Base-by-base conservation (phyloP, 2,888 invertebrate species). In the Apoda limacodes region DNA sequence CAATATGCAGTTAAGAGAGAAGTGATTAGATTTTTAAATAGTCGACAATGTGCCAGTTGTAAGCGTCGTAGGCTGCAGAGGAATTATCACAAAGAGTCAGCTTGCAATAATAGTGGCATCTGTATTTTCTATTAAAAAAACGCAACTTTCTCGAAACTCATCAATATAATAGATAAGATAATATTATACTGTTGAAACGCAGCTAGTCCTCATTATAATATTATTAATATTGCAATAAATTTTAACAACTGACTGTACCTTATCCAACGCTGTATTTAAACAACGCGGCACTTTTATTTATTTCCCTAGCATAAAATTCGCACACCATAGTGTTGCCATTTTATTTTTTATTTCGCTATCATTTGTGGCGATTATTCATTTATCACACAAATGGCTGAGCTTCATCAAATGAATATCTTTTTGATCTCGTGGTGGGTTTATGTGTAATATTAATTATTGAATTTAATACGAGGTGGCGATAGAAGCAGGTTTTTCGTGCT, bases 341-440 rank as follows among this genome's bases (percentile, higher is more conserved):
- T 56, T 49, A 35, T 47, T 59, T 54, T 44, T 32, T 41, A 42
- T 54, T 59, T 55, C 40, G 39, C 47, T 45, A 50, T 61, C 52
- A 50, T 50, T 47, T 44, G 34, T 35, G 33, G 50, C 49, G 52
- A 65, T 64, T 63, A 60, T 55, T 69, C 60, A 68, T 70, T 60
- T 59, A 61, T 64, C 60, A 66, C 64, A 62, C 57, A 62, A 69
- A 70, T 66, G 52, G 63, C 54, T 51, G 46, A 57, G 54, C 65
- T 66, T 61, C 65, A 64, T 68, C 66, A 70, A 61, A 60, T 46
- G 49, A 55, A 55, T 63, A 62, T 63, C 58, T 63, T 44, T 50
- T 38, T 32, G 46, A 61, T 60, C 57, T 57, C 42, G 42, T 43
- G 30, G 42, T 43, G 42, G 48, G 43, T 50, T 45, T 43, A 39